These are phyloP conservation scores for Athalia rosae DNA, from an alignment of 2,888 invertebrate genomes.

Conservation along the genomic window DNA sequence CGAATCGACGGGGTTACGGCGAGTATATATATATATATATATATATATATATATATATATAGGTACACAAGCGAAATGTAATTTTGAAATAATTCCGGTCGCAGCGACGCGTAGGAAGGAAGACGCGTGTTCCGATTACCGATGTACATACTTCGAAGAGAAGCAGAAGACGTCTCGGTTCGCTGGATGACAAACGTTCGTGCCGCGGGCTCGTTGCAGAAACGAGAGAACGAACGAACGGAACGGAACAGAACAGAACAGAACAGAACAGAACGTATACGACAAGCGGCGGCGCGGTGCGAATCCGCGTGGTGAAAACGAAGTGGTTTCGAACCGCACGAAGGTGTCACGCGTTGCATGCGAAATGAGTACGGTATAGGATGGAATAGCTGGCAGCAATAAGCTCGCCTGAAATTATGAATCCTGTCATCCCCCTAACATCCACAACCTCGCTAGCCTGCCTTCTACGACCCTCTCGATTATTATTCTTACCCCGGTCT, in stretches of 20 bases:
- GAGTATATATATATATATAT: too few relatives aligned
- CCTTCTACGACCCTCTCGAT: conserved; percentile 36
- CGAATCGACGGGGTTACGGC: too few relatives aligned
- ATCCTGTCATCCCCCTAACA: conserved; percentile 61
- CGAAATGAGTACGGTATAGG: conserved; percentile 63
- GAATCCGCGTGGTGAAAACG: conserved; percentile 2
- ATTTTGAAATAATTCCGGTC: conserved; percentile 20
- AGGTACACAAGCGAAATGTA: too few relatives aligned
- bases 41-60: too few relatives aligned
- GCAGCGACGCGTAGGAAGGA: conserved; percentile 20
- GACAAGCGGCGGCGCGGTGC: conserved; percentile 17
- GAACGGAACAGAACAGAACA: too few relatives aligned
- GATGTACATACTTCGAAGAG: conserved; percentile 17
- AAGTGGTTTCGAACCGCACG: conserved; percentile 38
- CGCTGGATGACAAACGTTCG: conserved; percentile 19
- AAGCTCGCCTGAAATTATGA: conserved; percentile 69
- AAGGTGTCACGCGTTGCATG: conserved; percentile 63
- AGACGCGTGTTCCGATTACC: conserved; percentile 41
- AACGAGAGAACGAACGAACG: neutral
- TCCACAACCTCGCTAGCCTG: conserved; percentile 52
- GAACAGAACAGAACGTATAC: conserved; percentile 13
- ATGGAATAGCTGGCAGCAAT: conserved; percentile 69
- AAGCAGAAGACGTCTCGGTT: conserved; percentile 21
- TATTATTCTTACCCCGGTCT: conserved; percentile 30
- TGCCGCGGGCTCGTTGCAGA: neutral